Percentiles rank a stretch among this genome's conserved stretches.
These are phyloP conservation scores for Gymnobelideus leadbeateri DNA, from an alignment of 2,113 vertebrate genomes.

Conservation along the genomic window DNA sequence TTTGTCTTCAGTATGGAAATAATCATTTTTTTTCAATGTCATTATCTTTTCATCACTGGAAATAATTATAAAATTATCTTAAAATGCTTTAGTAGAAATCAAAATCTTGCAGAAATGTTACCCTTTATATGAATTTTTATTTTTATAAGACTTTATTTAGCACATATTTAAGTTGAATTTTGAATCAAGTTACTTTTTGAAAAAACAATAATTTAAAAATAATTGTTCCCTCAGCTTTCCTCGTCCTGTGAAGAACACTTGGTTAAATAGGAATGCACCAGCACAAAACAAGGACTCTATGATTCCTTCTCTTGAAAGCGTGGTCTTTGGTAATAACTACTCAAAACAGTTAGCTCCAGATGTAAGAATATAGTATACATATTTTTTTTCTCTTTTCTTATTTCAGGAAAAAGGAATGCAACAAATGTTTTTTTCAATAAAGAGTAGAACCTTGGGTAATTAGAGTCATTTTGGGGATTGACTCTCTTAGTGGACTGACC, in stretches of 20 bases:
- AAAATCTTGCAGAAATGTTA: conserved; percentile 34
- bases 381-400: conserved; percentile 20
- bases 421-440: conserved; percentile 51
- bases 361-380: conserved; percentile 86
- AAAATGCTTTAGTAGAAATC: conserved; percentile 36
- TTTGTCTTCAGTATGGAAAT: conserved; percentile 2
- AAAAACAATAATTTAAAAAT: conserved; percentile 39
- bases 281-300: conserved; percentile 95
- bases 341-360: conserved; percentile 95
- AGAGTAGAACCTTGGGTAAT: conserved; percentile 44
- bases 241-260: conserved; percentile 95
- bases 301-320: conserved; percentile 95
- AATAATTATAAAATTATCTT: conserved; percentile 31
- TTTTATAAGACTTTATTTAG: conserved; percentile 33
- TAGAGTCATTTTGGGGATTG: conserved; percentile 8
- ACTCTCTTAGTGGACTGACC: conserved; percentile 7
- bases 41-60: conserved; percentile 11
- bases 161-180: conserved; percentile 23
- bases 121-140: conserved; percentile 22
- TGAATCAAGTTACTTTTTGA: not conserved
- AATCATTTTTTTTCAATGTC: conserved; percentile 26
- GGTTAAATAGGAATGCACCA: conserved; percentile 97
- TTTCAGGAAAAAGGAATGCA: conserved; percentile 58
- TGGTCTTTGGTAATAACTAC: conserved; percentile 96
- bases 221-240: conserved; percentile 89